phyloP scores from a whole-genome alignment of 2,888 invertebrate genomes.

The Cantharis lateralis region DNA sequence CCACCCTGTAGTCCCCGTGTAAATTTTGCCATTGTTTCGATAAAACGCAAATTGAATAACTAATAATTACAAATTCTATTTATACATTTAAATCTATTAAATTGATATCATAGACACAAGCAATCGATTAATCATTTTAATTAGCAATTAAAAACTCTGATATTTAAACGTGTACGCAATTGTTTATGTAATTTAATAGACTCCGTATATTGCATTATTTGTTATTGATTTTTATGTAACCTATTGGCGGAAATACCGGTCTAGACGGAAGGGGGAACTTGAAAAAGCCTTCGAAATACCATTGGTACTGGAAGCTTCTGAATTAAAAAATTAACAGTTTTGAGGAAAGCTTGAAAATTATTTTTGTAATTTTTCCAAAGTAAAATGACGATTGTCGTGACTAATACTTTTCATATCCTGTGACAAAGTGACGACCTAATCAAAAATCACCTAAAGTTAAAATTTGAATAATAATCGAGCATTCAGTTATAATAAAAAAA shows the following conservation, averaged over 20 bases:
- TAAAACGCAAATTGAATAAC: background rate
- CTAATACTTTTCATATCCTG: too few species aligned
- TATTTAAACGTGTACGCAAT: background rate
- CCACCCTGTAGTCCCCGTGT: background rate
- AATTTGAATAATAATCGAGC: too few species aligned
- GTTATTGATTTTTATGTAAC: background rate
- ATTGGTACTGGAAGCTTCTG: too few species aligned
- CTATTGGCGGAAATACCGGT: background rate
- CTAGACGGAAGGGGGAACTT: background rate
- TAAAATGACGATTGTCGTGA: too few species aligned
- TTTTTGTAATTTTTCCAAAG: too few species aligned
- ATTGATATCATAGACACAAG: background rate
- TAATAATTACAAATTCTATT: background rate
- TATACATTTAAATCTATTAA: background rate
- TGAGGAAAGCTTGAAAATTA: too few species aligned
- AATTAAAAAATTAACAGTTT: too few species aligned
- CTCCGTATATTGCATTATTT: background rate
- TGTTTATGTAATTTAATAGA: background rate
- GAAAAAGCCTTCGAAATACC: background rate
- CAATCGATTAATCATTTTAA: slow-evolving; percentile 23
- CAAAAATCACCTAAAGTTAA: too few species aligned
- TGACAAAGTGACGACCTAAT: too few species aligned
- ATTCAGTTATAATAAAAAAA: too few species aligned
- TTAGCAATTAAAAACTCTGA: slow-evolving; percentile 14
- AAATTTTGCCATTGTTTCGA: background rate